Conservation (phyloP, 2,888 invertebrate genomes). For the Crossocerus cetratus region DNA sequence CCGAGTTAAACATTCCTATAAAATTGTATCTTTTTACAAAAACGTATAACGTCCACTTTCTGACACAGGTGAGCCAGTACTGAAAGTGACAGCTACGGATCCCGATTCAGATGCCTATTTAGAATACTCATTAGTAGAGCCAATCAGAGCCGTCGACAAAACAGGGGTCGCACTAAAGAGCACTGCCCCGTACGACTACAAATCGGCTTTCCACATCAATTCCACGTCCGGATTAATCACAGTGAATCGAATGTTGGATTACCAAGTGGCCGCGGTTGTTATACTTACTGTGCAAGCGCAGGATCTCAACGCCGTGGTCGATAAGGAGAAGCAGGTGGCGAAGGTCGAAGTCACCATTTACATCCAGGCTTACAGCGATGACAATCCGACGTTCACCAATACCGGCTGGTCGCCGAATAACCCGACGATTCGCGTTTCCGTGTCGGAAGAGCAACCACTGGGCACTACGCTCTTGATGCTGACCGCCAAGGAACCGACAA, state of each 20-base stretch:
- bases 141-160: conserved; percentile 85
- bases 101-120: conserved; percentile 84
- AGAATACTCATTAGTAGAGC: conserved; percentile 83
- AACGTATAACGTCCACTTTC: neutral
- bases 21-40: too few relatives aligned
- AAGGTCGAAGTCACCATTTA: conserved; percentile 86
- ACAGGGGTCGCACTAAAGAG: conserved; percentile 84
- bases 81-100: conserved; percentile 84
- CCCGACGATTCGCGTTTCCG: conserved; percentile 82
- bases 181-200: conserved; percentile 81
- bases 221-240: conserved; percentile 83
- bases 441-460: conserved; percentile 88
- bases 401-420: conserved; percentile 85
- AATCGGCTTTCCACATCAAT: conserved; percentile 84
- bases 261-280: conserved; percentile 86
- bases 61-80: conserved; percentile 78
- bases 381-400: conserved; percentile 86
- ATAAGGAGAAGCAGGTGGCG: conserved; percentile 82
- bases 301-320: conserved; percentile 84
- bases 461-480: conserved; percentile 85
- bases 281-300: conserved; percentile 85
- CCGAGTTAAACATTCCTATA: too few relatives aligned
- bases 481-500: conserved; percentile 85
- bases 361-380: conserved; percentile 87
- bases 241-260: conserved; percentile 84